Conservation (phyloP, 2,113 vertebrate genomes). For the Crotalus horridus region DNA sequence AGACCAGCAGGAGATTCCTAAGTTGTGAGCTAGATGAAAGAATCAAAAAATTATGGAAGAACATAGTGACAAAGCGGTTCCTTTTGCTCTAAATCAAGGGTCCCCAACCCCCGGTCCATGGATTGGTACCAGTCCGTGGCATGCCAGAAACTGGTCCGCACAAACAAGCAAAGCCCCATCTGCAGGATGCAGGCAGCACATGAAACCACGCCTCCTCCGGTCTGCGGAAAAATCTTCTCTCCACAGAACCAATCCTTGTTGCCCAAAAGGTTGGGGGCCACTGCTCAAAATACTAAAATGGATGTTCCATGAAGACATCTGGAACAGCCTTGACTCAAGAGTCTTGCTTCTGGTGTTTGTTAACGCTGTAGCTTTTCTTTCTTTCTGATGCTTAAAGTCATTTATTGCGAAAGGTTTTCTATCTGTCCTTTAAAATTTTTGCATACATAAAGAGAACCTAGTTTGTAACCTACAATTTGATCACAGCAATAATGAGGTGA, state of each 20-base stretch:
- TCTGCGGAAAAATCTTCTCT: too few species aligned
- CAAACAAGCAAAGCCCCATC: too few species aligned
- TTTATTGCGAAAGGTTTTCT: neutral
- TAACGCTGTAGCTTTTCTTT: neutral
- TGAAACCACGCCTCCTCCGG: too few species aligned
- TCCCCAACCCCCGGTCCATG: too few species aligned
- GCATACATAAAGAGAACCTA: neutral
- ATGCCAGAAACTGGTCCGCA: too few species aligned
- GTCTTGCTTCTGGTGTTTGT: neutral
- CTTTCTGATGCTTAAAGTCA: neutral
- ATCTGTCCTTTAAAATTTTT: neutral
- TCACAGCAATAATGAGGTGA: neutral
- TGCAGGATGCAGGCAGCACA: too few species aligned
- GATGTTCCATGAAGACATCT: neutral
- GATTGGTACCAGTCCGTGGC: too few species aligned
- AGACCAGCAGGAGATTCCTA: neutral
- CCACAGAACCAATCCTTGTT: too few species aligned
- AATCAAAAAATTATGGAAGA: neutral
- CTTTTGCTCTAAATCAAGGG: neutral
- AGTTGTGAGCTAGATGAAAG: neutral
- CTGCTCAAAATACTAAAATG: neutral
- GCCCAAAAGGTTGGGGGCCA: too few species aligned
- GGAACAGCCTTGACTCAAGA: neutral
- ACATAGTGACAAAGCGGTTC: neutral
- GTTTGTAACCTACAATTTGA: neutral